Percentiles rank a stretch among this genome's conserved stretches.
These are phyloP conservation scores for Enteromius paludinosus DNA, from an alignment of 2,797 vertebrate genomes.

Conservation along the genomic window DNA sequence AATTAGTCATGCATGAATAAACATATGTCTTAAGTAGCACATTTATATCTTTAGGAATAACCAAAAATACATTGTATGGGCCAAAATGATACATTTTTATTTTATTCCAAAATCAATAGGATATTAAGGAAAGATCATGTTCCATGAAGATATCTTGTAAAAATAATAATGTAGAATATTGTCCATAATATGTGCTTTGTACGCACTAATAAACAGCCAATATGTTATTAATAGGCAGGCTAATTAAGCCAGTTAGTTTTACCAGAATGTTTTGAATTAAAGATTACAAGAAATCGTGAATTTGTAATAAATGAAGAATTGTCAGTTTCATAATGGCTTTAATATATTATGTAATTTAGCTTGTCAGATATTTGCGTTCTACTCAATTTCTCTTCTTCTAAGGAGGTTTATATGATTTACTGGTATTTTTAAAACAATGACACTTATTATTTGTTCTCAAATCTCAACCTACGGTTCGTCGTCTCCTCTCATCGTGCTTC, in stretches of 20 bases:
- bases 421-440: not conserved
- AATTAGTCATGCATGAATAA: not conserved
- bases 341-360: not conserved
- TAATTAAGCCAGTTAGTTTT: not conserved
- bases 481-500: constrained; percentile 2
- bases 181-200: not conserved
- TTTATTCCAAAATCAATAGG: no score
- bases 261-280: not conserved
- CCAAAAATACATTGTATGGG: no score
- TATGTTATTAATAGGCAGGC: not conserved
- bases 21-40: not conserved
- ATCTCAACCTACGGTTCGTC: constrained; percentile 20
- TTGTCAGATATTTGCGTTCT: not conserved
- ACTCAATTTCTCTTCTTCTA: not conserved
- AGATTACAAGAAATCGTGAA: not conserved
- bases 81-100: no score
- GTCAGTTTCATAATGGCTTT: not conserved
- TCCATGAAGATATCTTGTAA: no score
- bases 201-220: not conserved
- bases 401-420: not conserved
- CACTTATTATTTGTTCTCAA: not conserved
- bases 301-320: not conserved
- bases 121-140: no score
- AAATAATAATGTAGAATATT: no score
- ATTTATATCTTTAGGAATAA: no score